Conservation (phyloP, 2,113 vertebrate species). For the Antennarius striatus region DNA sequence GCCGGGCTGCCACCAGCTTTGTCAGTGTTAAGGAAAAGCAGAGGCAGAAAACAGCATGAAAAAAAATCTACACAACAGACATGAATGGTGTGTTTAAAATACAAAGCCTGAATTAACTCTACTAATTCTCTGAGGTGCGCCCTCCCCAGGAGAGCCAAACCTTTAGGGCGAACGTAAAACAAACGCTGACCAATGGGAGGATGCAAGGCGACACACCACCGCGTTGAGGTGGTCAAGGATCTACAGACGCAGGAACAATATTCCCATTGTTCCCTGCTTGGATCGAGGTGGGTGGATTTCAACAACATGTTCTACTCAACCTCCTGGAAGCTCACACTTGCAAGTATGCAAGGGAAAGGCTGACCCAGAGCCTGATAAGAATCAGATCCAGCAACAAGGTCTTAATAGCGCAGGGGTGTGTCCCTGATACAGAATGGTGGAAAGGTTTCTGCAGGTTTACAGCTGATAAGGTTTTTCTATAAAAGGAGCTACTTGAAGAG, state of each 20-base stretch:
- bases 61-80: constrained; percentile 30
- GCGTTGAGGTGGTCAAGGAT: constrained; percentile 29
- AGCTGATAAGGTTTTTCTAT: background rate
- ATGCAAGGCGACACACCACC: no score
- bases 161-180: constrained; percentile 21
- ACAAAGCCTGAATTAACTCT: constrained; percentile 42
- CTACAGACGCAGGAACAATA: constrained; percentile 50
- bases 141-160: constrained; percentile 33
- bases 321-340: constrained; percentile 53
- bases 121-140: constrained; percentile 37
- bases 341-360: constrained; percentile 13
- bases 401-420: background rate
- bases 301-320: constrained; percentile 51
- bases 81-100: constrained; percentile 63
- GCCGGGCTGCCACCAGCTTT: constrained; percentile 28
- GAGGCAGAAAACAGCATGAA: constrained; percentile 23
- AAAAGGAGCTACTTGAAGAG: background rate
- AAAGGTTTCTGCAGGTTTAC: background rate
- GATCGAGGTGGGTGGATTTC: constrained; percentile 51
- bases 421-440: no score
- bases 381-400: constrained; percentile 22
- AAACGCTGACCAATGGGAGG: constrained; percentile 50
- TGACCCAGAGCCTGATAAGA: constrained; percentile 47
- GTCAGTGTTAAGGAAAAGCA: constrained; percentile 53
- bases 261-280: constrained; percentile 62